Evolutionary conservation across 1,140 invertebrate genomes (phyloP), one percentile per base, ranked within the genome.

Genomic region (Eurosta solidaginis): DNA sequence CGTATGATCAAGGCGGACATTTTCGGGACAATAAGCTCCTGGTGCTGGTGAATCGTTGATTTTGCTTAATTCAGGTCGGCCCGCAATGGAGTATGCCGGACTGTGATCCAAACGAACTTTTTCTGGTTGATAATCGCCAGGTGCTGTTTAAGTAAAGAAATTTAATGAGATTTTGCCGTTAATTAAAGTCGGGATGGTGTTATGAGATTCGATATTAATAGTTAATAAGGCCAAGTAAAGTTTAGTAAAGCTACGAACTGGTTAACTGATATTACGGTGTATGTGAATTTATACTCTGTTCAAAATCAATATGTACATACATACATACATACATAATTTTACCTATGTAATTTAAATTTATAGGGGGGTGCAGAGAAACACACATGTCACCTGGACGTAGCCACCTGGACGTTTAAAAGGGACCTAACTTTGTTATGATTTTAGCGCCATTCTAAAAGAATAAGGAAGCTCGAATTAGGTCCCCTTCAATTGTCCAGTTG

Each of bases 1-100:
- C 33, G 90, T 89, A 78, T 89, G 89, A 79, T 92, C 90, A 79
- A 90, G 88, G 78, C 90, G 91, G 45, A 90, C 88, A 77, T 91
- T 91, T 87, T 95, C 93, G 14, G 93, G 92, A 79, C 89, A 87
- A 85, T 92, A 92, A 22, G 89, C 87, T 80, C 89, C 90, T 10
- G 91, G 91, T 54, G 89, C 90, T 1, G 96, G 89, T 81, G 82
- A 89, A 77, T 89, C 89, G 79, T 83, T 90, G 74, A 88, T 85
- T 79, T 91, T 91, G 12, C 90, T 89, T 20, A 84, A 80, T 49
- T 86, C 85, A 44, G 89, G 89, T 87, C 90, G 92, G 17, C 90
- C 87, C 9, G 89, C 88, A 75, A 93, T 92, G 22, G 89, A 90
- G 82, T 88, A 93, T 77, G 90, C 90, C 10, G 91, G 92, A 74